These are phyloP conservation scores for Cheilosia soror DNA, from an alignment of 2,888 invertebrate species.

Conservation along the genomic window DNA sequence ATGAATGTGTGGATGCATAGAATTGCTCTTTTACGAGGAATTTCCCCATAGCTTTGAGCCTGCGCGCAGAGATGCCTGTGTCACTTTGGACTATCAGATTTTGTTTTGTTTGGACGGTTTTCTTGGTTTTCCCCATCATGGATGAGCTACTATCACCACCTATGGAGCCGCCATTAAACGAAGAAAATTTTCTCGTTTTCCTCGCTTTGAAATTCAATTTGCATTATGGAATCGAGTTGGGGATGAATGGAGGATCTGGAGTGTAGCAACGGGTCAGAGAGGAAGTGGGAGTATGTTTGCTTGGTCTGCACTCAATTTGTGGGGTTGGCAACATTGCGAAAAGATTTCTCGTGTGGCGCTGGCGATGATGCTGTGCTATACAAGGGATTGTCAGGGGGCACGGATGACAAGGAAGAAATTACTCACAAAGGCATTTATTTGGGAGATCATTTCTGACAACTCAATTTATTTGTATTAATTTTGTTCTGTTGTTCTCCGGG, in stretches of 20 bases:
- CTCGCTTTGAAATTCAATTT: constrained; percentile 82
- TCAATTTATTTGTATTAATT: constrained; percentile 84
- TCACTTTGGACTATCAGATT: constrained; percentile 54
- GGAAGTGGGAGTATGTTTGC: constrained; percentile 76
- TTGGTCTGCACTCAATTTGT: constrained; percentile 74
- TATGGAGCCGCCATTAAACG: constrained; percentile 76
- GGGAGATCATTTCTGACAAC: constrained; percentile 84
- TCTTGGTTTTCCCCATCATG: constrained; percentile 62
- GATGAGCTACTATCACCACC: constrained; percentile 70
- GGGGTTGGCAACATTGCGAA: constrained; percentile 72
- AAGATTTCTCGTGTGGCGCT: constrained; percentile 52
- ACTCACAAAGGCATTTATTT: constrained; percentile 84
- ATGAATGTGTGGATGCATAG: constrained; percentile 45
- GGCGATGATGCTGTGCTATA: constrained; percentile 17
- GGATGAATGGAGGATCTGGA: constrained; percentile 16
- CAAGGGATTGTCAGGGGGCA: constrained; percentile 1
- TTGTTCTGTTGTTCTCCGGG: constrained; percentile 79
- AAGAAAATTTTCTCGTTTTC: constrained; percentile 82
- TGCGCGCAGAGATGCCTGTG: constrained; percentile 26
- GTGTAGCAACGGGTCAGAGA: constrained; percentile 52
- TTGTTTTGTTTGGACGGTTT: constrained; percentile 69
- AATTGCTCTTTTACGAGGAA: constrained; percentile 58
- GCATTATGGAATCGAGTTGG: constrained; percentile 72
- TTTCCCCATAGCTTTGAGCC: constrained; percentile 62
- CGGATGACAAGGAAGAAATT: constrained; percentile 79